These are phyloP conservation scores for Rhagonycha fulva DNA, from an alignment of 2,888 invertebrate genomes.

Conservation along the genomic window DNA sequence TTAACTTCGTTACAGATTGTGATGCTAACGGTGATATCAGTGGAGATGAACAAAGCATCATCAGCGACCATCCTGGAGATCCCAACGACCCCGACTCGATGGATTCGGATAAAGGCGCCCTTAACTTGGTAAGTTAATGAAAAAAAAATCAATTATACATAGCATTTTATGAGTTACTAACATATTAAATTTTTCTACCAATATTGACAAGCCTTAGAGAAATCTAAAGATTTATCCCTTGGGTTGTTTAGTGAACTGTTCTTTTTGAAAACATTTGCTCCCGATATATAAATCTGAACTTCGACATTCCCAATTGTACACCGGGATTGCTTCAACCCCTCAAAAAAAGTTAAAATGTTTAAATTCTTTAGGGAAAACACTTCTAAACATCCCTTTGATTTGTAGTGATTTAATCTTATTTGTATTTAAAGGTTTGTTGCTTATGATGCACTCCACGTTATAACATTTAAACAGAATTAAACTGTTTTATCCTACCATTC, in stretches of 20 bases:
- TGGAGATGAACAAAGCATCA: constrained; percentile 64
- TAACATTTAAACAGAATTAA: background rate
- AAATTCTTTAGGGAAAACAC: constrained; percentile 52
- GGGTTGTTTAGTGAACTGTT: constrained; percentile 44
- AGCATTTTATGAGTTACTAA: constrained; percentile 9
- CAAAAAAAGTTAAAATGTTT: constrained; percentile 54
- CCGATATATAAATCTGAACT: constrained; percentile 49
- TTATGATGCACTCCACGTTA: background rate
- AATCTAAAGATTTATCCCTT: constrained; percentile 40
- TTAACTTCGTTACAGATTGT: constrained; percentile 57
- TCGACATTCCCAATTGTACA: constrained; percentile 45
- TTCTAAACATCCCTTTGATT: constrained; percentile 34
- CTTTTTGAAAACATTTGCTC: constrained; percentile 48
- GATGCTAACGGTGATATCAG: constrained; percentile 66
- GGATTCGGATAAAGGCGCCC: constrained; percentile 64
- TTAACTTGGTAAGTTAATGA: constrained; percentile 62
- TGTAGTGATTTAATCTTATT: constrained; percentile 39
- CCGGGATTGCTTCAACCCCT: constrained; percentile 40
- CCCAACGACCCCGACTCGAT: constrained; percentile 65
- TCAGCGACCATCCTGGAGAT: constrained; percentile 61
- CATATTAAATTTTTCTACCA: constrained; percentile 43
- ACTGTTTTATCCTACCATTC: background rate
- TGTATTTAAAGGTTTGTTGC: background rate
- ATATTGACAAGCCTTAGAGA: constrained; percentile 39
- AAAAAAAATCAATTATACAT: constrained; percentile 15